Percentiles rank a stretch among this genome's conserved stretches.
Conservation (phyloP, 2,797 vertebrate species). For the Tapirus indicus region DNA sequence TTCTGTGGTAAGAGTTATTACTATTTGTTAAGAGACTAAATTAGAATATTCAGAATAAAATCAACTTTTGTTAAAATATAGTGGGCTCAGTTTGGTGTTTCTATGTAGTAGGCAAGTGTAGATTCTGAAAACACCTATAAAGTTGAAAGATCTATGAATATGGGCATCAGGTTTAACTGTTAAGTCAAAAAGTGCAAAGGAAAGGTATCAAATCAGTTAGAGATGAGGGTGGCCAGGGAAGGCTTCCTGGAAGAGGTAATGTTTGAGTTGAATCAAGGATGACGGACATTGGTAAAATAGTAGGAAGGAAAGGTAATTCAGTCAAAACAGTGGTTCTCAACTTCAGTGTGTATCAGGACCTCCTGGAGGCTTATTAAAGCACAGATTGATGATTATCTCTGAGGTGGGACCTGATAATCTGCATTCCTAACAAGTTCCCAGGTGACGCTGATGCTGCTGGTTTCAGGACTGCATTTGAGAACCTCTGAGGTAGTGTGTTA, state of each 20-base stretch:
- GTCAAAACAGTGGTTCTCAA: not conserved
- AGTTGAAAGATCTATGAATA: not conserved
- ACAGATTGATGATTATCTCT: not conserved
- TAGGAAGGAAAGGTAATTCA: slow-evolving; percentile 18
- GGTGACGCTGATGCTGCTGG: not conserved
- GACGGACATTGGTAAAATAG: not conserved
- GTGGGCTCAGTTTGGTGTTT: not conserved
- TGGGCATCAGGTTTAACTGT: not conserved
- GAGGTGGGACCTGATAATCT: not conserved
- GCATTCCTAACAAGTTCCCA: not conserved
- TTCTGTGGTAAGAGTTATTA: not conserved
- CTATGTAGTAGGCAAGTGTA: not conserved
- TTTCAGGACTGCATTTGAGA: not conserved
- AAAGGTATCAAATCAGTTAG: not conserved
- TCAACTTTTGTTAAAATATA: slow-evolving; percentile 42
- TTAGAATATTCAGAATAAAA: slow-evolving; percentile 49
- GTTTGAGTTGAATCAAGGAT: not conserved
- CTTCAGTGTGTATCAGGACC: not conserved
- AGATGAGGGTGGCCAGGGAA: not conserved
- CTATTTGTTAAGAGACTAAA: slow-evolving; percentile 33
- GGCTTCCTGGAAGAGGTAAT: not conserved
- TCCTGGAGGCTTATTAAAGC: slow-evolving; percentile 25
- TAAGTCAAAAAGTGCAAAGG: slow-evolving; percentile 42
- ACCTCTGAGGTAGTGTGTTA: not conserved
- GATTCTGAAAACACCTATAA: not conserved